A percentile compares a stretch with the other conserved stretches of the same genome.
phyloP scores from a whole-genome alignment of 2,797 vertebrate genomes.

The Falco rusticolus region DNA sequence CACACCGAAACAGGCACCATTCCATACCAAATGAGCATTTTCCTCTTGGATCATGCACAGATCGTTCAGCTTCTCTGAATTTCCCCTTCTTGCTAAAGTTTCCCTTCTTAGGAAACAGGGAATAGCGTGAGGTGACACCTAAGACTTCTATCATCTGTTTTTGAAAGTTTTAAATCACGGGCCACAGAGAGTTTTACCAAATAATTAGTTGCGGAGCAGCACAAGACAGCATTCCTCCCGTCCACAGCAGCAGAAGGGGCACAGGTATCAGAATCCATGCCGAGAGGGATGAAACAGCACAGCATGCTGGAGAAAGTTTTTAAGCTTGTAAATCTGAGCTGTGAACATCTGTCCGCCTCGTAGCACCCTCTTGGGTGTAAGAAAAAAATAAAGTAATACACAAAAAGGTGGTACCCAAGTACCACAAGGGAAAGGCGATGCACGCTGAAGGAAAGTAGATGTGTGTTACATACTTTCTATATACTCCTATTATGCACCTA shows the following conservation, averaged over 20 bases:
- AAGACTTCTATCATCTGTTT: too few relatives aligned
- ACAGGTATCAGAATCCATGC: background rate
- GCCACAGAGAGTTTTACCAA: background rate
- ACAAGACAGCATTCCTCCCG: background rate
- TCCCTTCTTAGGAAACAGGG: background rate
- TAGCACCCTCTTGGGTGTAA: background rate
- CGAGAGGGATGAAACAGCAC: background rate
- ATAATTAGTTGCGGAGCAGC: too few relatives aligned
- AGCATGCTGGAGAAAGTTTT: background rate
- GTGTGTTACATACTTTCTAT: fast-evolving
- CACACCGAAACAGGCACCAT: fast-evolving
- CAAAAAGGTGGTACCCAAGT: background rate
- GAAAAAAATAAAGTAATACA: background rate
- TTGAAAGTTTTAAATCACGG: background rate
- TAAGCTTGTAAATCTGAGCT: too few relatives aligned
- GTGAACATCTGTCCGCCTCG: background rate
- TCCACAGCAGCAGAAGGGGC: too few relatives aligned
- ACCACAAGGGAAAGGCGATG: background rate
- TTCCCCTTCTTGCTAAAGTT: background rate
- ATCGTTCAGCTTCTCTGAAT: too few relatives aligned
- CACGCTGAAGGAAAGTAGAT: background rate
- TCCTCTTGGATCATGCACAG: background rate
- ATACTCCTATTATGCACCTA: too few relatives aligned
- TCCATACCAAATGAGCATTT: background rate
- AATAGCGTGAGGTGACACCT: background rate